phyloP scores from a whole-genome alignment of 2,888 invertebrate genomes.

The Ormyrus labotus region DNA sequence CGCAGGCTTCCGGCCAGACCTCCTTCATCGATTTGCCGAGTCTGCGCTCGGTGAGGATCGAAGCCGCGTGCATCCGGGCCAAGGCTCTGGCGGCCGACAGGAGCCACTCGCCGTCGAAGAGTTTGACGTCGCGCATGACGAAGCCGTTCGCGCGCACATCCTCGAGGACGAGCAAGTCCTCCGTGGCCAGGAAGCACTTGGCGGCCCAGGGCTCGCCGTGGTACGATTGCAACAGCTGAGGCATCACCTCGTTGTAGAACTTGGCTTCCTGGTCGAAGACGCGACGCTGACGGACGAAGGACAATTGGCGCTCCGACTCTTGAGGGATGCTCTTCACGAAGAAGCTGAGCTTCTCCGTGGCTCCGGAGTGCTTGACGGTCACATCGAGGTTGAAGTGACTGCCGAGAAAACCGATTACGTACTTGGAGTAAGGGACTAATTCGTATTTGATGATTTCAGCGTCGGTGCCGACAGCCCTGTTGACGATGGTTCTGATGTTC shows the following conservation, averaged over 20 bases:
- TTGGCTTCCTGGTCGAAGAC: slow-evolving; percentile 77
- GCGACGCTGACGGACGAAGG: slow-evolving; percentile 76
- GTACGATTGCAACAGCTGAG: background rate
- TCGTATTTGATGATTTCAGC: slow-evolving; percentile 52
- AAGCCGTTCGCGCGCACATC: too few species aligned
- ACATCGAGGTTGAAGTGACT: slow-evolving; percentile 62
- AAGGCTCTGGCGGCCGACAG: too few species aligned
- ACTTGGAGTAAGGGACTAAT: slow-evolving; percentile 62
- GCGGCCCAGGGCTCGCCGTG: background rate
- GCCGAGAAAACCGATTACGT: slow-evolving; percentile 68
- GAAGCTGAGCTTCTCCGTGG: slow-evolving; percentile 65
- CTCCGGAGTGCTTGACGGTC: slow-evolving; percentile 49
- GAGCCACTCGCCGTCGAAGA: too few species aligned
- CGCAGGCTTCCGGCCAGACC: background rate
- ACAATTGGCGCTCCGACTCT: slow-evolving; percentile 76
- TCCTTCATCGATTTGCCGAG: too few species aligned
- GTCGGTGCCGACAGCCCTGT: background rate
- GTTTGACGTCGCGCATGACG: too few species aligned
- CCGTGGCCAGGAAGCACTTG: too few species aligned
- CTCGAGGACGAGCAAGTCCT: too few species aligned
- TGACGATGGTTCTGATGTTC: background rate
- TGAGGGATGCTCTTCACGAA: slow-evolving; percentile 81
- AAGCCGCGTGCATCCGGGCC: too few species aligned
- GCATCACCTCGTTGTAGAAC: slow-evolving; percentile 75
- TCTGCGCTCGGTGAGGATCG: too few species aligned